Conservation (phyloP, 2,888 invertebrate species). For the Unio delphinus region DNA sequence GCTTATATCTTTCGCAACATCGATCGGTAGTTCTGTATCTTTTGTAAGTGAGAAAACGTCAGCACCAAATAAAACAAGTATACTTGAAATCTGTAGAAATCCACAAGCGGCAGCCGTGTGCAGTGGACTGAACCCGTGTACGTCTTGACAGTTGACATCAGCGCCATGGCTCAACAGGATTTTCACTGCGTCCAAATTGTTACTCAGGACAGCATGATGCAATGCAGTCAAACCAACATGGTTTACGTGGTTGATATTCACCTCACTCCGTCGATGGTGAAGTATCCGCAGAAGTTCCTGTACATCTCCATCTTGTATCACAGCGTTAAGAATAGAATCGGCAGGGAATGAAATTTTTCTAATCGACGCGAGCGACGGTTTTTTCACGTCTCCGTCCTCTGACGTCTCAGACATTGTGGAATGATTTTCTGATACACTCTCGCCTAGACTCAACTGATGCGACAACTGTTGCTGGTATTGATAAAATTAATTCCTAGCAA, state of each 20-base stretch:
- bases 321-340: constrained; percentile 60
- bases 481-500: too few species aligned
- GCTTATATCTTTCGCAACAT: constrained; percentile 58
- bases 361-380: neutral
- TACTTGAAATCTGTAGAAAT: constrained; percentile 55
- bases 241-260: constrained; percentile 57
- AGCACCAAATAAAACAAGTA: constrained; percentile 59
- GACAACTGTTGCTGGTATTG: too few species aligned
- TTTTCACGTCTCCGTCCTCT: too few species aligned
- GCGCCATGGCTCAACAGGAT: constrained; percentile 56
- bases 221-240: constrained; percentile 63
- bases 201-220: constrained; percentile 61
- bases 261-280: constrained; percentile 25
- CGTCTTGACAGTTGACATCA: constrained; percentile 56
- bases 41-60: constrained; percentile 56
- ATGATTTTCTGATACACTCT: too few species aligned
- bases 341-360: constrained; percentile 60
- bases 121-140: constrained; percentile 60
- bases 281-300: constrained; percentile 53
- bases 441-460: too few species aligned
- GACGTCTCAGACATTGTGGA: too few species aligned
- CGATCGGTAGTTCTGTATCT: constrained; percentile 57
- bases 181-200: constrained; percentile 64
- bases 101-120: constrained; percentile 65
- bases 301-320: constrained; percentile 63